These are phyloP conservation scores for Phataginus tricuspis DNA, from an alignment of 2,797 vertebrate species.

Conservation along the genomic window DNA sequence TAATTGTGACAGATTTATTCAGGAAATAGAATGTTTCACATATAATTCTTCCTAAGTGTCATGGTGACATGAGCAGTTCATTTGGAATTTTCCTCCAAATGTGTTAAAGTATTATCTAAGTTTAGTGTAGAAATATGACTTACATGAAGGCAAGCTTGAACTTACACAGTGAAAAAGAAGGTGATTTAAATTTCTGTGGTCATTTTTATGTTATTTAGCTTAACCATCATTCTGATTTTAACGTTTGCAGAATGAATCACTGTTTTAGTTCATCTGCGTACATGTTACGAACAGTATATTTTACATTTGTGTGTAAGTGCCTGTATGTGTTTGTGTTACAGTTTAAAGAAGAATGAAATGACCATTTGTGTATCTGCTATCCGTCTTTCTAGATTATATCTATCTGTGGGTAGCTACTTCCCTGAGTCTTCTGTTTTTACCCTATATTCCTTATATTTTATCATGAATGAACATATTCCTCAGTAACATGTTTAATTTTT, in stretches of 20 bases:
- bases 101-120: not conserved
- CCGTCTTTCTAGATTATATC: not conserved
- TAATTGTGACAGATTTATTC: slow-evolving; percentile 52
- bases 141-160: slow-evolving; percentile 32
- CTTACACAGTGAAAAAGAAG: not conserved
- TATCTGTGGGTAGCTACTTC: not conserved
- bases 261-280: slow-evolving; percentile 31
- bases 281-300: not conserved
- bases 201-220: not conserved
- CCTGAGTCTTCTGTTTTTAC: slow-evolving; percentile 11
- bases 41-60: slow-evolving; percentile 29
- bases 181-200: slow-evolving; percentile 19
- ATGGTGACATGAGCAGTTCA: not conserved
- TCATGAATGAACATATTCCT: not conserved
- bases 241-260: slow-evolving; percentile 38
- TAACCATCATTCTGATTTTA: slow-evolving; percentile 28
- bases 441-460: not conserved
- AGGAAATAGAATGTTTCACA: not conserved
- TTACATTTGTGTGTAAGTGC: not conserved
- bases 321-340: not conserved
- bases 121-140: not conserved
- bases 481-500: not conserved
- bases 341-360: slow-evolving; percentile 18
- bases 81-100: slow-evolving; percentile 39
- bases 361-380: not conserved